These are phyloP conservation scores for Pelochelys cantorii DNA, from an alignment of 2,797 vertebrate species.

Conservation along the genomic window DNA sequence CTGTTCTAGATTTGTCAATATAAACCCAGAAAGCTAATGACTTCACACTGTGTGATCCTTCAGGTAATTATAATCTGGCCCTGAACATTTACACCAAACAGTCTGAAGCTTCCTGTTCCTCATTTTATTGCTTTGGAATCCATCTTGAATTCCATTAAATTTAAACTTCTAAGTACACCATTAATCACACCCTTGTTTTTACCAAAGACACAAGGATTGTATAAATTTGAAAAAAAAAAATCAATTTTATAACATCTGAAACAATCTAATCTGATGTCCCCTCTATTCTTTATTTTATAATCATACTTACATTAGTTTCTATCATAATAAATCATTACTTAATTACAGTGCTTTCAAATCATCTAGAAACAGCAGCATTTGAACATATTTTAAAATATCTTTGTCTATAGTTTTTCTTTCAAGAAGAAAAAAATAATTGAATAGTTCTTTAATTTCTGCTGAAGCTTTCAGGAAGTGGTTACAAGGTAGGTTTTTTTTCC, in stretches of 20 bases:
- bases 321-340: constrained; percentile 40
- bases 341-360: constrained; percentile 18
- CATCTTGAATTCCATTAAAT: constrained; percentile 10
- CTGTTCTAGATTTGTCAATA: rapidly evolving
- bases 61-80: constrained; percentile 81
- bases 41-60: constrained; percentile 74
- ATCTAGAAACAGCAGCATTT: background rate
- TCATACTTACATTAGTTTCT: constrained; percentile 11
- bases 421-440: background rate
- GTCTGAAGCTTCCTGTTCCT: constrained; percentile 85
- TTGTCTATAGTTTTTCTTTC: background rate
- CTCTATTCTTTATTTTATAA: constrained; percentile 13
- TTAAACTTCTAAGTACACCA: constrained; percentile 2
- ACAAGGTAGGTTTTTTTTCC: constrained; percentile 1
- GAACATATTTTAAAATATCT: background rate
- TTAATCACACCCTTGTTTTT: background rate
- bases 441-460: background rate
- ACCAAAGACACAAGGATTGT: background rate
- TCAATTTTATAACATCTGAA: constrained; percentile 5
- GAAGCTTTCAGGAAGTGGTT: background rate
- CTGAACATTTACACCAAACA: constrained; percentile 80
- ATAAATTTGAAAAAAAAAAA: background rate
- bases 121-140: constrained; percentile 78
- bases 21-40: constrained; percentile 31
- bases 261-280: constrained; percentile 10